Percentiles rank a stretch among this genome's conserved stretches.
phyloP scores from a whole-genome alignment of 2,797 vertebrate species.

The Takifugu rubripes region DNA sequence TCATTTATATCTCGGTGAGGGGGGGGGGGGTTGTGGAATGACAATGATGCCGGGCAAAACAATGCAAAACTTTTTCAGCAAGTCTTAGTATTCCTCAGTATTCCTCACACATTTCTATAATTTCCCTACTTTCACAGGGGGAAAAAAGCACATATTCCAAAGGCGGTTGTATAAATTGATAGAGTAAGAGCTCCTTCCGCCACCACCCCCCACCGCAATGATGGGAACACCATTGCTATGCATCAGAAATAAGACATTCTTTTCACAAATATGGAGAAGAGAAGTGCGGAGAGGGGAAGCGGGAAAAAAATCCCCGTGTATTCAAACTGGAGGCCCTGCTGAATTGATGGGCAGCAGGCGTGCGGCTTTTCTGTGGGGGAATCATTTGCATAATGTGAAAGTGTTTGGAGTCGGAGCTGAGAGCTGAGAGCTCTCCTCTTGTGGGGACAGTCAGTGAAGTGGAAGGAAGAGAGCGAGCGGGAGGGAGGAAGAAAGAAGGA shows the following conservation, averaged over 20 bases:
- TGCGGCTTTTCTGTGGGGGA: conserved; percentile 61
- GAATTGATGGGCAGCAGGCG: conserved; percentile 70
- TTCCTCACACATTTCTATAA: conserved; percentile 68
- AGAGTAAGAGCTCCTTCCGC: conserved; percentile 66
- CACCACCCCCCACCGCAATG: conserved; percentile 44
- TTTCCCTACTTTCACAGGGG: conserved; percentile 56
- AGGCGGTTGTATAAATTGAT: conserved; percentile 70
- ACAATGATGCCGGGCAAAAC: conserved; percentile 58
- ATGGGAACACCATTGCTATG: conserved; percentile 55
- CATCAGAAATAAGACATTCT: conserved; percentile 70
- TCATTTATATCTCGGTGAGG: conserved; percentile 57
- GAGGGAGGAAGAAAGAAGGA: not conserved
- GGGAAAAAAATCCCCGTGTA: conserved; percentile 37
- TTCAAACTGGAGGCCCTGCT: conserved; percentile 60
- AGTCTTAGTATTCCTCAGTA: conserved; percentile 29
- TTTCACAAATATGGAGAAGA: conserved; percentile 54
- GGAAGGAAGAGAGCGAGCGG: conserved; percentile 35
- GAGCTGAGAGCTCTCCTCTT: conserved; percentile 63
- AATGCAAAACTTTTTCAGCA: conserved; percentile 49
- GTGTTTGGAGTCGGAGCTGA: conserved; percentile 65
- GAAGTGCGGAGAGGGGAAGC: conserved; percentile 5
- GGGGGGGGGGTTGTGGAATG: conserved; percentile 57
- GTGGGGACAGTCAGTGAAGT: conserved; percentile 64
- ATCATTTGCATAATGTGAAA: conserved; percentile 79
- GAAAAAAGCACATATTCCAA: conserved; percentile 63